A percentile compares a stretch with the other conserved stretches of the same genome.
phyloP scores from a whole-genome alignment of 2,888 invertebrate genomes.

The Synergus japonicus region DNA sequence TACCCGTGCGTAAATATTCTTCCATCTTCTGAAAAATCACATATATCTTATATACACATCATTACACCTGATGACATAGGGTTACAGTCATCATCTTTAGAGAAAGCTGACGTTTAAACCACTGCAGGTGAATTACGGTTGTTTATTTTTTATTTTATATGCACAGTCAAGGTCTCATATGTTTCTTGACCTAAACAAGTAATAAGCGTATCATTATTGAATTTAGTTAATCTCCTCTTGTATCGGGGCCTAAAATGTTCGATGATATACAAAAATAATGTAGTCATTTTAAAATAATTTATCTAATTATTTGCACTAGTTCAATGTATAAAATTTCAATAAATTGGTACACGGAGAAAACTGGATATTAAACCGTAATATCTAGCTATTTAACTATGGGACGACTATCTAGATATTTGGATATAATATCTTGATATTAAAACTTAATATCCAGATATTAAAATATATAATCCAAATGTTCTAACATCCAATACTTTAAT shows the following conservation, averaged over 20 bases:
- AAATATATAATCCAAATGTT: no score
- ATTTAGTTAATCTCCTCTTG: background rate
- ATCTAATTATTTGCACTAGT: no score
- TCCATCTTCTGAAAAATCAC: slow-evolving; percentile 3
- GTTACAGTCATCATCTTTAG: slow-evolving; percentile 24
- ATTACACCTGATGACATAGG: slow-evolving; percentile 25
- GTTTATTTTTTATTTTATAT: slow-evolving; percentile 2
- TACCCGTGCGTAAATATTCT: slow-evolving; percentile 21
- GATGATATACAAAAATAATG: no score
- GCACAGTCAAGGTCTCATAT: background rate
- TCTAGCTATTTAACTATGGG: no score
- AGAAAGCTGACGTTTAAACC: slow-evolving; percentile 3
- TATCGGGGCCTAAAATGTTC: background rate
- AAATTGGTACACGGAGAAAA: no score
- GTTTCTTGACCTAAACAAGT: background rate
- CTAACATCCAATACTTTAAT: no score
- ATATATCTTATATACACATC: slow-evolving; percentile 2
- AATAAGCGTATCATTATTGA: background rate
- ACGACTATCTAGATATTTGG: no score
- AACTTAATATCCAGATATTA: no score
- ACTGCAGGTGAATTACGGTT: slow-evolving; percentile 19
- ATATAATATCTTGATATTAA: no score
- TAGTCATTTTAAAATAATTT: no score
- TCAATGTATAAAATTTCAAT: no score
- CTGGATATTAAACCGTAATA: no score